Percentiles rank a stretch among this genome's conserved stretches.
These are phyloP conservation scores for Pseudochromis fuscus DNA, from an alignment of 2,797 vertebrate species.

Conservation along the genomic window DNA sequence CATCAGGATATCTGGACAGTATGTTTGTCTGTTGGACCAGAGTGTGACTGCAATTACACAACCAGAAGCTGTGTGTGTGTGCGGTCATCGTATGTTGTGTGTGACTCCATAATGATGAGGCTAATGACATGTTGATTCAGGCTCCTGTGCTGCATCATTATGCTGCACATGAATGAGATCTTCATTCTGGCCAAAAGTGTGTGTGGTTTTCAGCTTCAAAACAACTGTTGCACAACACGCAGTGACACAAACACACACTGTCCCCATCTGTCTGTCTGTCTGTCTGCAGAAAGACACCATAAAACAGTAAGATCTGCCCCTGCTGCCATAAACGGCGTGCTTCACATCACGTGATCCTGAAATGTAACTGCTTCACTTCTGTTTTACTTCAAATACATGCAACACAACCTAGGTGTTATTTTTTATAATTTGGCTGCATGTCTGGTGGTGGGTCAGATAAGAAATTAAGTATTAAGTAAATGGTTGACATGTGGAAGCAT, in stretches of 20 bases:
- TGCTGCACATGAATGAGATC: constrained; percentile 47
- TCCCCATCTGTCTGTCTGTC: constrained; percentile 11
- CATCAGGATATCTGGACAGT: constrained; percentile 37
- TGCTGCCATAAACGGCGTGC: background rate
- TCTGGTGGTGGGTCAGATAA: background rate
- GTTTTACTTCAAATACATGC: background rate
- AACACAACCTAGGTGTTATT: constrained; percentile 3
- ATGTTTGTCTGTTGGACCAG: constrained; percentile 34
- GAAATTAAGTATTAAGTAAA: no score
- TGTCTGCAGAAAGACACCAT: background rate
- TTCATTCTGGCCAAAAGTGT: constrained; percentile 20
- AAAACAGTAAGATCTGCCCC: constrained; percentile 2
- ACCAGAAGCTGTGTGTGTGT: constrained; percentile 28
- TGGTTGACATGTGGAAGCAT: background rate
- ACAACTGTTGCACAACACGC: constrained; percentile 35
- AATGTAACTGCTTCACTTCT: background rate
- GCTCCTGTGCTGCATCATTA: constrained; percentile 49
- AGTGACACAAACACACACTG: constrained; percentile 1
- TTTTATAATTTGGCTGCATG: background rate
- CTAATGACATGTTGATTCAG: constrained; percentile 62
- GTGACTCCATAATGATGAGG: constrained; percentile 51
- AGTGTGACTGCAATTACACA: constrained; percentile 57
- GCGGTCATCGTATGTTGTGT: constrained; percentile 24
- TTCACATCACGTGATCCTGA: background rate
- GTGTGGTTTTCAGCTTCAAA: constrained; percentile 32